Evolutionary conservation across 2,888 invertebrate genomes (phyloP), one percentile per base, ranked within the genome.

Genomic region (Sericinus montela): DNA sequence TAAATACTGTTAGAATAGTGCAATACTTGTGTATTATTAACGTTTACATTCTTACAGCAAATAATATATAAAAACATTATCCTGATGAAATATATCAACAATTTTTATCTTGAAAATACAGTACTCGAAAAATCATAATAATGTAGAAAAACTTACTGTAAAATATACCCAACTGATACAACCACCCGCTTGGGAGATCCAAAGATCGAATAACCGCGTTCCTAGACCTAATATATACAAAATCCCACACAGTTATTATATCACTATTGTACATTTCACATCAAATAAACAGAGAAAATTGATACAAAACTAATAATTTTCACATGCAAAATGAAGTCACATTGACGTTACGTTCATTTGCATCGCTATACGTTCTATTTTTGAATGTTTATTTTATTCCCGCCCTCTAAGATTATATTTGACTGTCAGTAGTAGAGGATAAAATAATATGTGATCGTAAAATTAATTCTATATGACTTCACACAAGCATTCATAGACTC

Each of bases 151-250:
- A 64, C 69, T 66, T 61, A 83, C 82, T 66, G 41, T 67, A 51
- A 45, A 62, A 60, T 23, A 48, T 49, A 15, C 71, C 67, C 37
- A 82, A 52, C 37, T 57, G 60, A 54, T 73, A 53, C 25, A 86
- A 65, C 69, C 70, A 72, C 15, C 87, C 85, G 48, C 67, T 69
- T 1, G 80, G 71, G 14, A 59, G 58, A 55, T 87, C 84, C 61
- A 75, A 70, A 38, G 83, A 80, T 4, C 85, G 75, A 40, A 87
- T 73, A 1, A 83, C 1, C 30, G 58, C 56, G 67, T 87, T 87
- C 51, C 85, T 75, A 25, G 68, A 56, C 28, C 66, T 62, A 23
- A 67, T 54, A 45, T 80, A 84, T 10, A 77, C 30, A 54, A 55
- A 75, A 65, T 80, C 69, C 52, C 61, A 72, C 37, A 59, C 51